phyloP scores from a whole-genome alignment of 2,797 vertebrate genomes.

The Micropoecilia bifurca region DNA sequence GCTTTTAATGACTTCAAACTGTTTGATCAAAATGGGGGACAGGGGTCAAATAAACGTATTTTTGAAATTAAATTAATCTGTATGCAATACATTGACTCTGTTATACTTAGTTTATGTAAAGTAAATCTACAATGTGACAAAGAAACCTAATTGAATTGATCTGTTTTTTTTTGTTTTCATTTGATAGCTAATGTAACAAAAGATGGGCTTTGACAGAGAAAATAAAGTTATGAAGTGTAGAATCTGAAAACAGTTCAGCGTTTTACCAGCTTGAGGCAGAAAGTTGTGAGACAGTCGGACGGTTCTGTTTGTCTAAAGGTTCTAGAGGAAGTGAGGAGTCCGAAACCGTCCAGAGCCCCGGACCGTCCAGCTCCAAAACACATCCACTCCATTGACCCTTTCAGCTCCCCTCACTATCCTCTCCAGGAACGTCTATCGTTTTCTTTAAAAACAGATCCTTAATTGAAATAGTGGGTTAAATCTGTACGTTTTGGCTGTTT shows the following conservation, averaged over 20 bases:
- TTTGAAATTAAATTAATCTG: background rate
- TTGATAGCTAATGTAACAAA: background rate
- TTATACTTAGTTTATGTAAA: background rate
- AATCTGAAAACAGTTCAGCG: background rate
- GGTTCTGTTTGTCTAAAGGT: background rate
- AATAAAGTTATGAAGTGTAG: background rate
- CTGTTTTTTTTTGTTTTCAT: background rate
- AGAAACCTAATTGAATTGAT: background rate
- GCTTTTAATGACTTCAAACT: constrained; percentile 13
- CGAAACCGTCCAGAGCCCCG: background rate
- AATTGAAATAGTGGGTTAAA: constrained; percentile 2
- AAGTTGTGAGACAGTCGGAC: background rate
- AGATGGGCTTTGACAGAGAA: background rate
- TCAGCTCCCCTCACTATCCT: background rate
- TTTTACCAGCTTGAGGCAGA: constrained; percentile 3
- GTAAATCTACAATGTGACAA: background rate
- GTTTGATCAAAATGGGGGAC: background rate
- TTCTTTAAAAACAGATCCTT: background rate
- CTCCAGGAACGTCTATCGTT: background rate
- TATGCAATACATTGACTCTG: background rate
- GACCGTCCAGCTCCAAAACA: background rate
- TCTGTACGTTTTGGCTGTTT: background rate
- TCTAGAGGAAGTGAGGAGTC: background rate
- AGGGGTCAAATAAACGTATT: background rate
- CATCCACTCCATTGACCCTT: background rate